These are phyloP conservation scores for Brachynemurus nebulosus DNA, from an alignment of 2,888 invertebrate species.

Conservation along the genomic window DNA sequence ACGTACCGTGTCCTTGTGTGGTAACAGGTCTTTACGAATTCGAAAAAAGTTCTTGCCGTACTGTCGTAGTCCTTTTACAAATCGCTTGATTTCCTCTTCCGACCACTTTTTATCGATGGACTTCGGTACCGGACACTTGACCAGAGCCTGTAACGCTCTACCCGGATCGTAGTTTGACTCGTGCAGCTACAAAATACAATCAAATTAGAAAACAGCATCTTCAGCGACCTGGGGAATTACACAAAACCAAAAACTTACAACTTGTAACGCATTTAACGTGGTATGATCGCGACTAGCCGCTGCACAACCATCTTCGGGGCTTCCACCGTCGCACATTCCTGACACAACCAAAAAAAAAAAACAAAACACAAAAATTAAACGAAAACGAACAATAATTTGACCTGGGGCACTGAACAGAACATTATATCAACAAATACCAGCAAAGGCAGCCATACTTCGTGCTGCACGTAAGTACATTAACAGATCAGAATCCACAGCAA, in stretches of 20 bases:
- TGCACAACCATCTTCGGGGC: constrained; percentile 91
- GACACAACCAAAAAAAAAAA: neutral
- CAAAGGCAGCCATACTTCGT: constrained; percentile 96
- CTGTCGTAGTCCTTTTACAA: constrained; percentile 94
- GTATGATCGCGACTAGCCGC: constrained; percentile 96
- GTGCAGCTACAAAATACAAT: constrained; percentile 54
- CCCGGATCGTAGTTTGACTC: constrained; percentile 94
- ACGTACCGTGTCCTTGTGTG: constrained; percentile 87
- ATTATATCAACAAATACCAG: constrained; percentile 28
- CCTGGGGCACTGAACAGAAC: too few relatives aligned
- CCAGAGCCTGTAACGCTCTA: constrained; percentile 88
- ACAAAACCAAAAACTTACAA: too few relatives aligned
- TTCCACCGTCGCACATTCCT: constrained; percentile 97
- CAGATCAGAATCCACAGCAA: constrained; percentile 86
- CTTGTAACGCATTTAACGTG: constrained; percentile 92
- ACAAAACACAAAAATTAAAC: neutral
- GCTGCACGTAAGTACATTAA: constrained; percentile 96
- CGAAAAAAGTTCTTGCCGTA: constrained; percentile 99
- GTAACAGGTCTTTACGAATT: constrained; percentile 89
- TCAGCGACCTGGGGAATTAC: too few relatives aligned
- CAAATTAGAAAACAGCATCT: too few relatives aligned
- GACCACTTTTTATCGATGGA: constrained; percentile 97
- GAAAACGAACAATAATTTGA: too few relatives aligned
- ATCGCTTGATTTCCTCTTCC: constrained; percentile 95
- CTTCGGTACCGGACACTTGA: constrained; percentile 93